Evolutionary conservation across 2,888 invertebrate species (phyloP), one percentile per base, ranked within the genome.

Genomic region (Deilephila porcellus): DNA sequence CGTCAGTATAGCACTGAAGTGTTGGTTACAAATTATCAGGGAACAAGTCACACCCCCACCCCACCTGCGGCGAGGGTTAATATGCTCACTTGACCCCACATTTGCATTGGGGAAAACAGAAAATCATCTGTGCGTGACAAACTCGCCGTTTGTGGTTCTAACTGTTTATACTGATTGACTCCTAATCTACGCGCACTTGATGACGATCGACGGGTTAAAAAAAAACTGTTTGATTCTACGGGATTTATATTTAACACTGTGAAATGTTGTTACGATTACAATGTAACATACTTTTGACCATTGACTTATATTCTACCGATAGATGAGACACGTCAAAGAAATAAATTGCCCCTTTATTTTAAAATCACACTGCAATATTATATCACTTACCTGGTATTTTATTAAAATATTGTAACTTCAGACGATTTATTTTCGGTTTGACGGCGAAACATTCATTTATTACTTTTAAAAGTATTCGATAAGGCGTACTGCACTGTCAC

Each of bases 71-170:
- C 82, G 86, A 86, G 90, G 91, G 92, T 89, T 92, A 91, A 91
- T 89, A 90, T 88, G 90, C 83, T 87, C 90, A 93, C 90, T 93
- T 94, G 92, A 94, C 92, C 91, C 90, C 80, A 77, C 86, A 85
- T 86, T 88, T 86, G 85, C 86, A 85, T 87, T 83, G 85, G 82
- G 86, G 84, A 82, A 86, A 86, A 85, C 83, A 83, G 83, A 85
- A 88, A 91, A 86, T 85, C 90, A 91, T 89, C 90, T 85, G 85
- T 86, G 90, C 93, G 90, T 93, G 91, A 90, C 91, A 79, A 79
- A 71, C 73, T 32, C 76, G 72, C 59, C 59, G 72, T 64, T 73
- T 59, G 64, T 73, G 72, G 72, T 67, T 67, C 37, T 5, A 72
- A 67, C 59, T 64, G 32, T 73, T 62, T 37, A 60, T 25, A 59